A percentile compares a stretch with the other conserved stretches of the same genome.
These are phyloP conservation scores for Ranitomeya variabilis DNA, from an alignment of 2,113 vertebrate species.

Conservation along the genomic window DNA sequence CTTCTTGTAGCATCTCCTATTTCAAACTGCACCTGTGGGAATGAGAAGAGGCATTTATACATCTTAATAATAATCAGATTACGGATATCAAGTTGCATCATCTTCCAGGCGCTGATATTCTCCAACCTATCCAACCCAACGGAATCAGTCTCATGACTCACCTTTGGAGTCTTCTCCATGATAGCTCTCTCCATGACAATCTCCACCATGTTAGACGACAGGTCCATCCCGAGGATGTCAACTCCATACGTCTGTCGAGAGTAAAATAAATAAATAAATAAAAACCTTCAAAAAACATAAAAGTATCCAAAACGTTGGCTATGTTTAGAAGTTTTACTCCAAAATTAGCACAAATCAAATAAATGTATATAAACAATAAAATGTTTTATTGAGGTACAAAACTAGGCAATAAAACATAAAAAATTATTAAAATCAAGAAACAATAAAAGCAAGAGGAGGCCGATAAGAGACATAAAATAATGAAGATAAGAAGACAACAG, in stretches of 20 bases:
- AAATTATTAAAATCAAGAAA: no score
- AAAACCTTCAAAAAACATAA: no score
- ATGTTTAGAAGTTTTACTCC: no score
- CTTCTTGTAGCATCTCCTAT: conserved; percentile 80
- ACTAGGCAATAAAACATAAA: no score
- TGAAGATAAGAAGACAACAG: no score
- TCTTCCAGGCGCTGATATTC: background rate
- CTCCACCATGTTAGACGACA: conserved; percentile 83
- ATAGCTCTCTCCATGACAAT: conserved; percentile 77
- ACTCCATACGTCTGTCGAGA: conserved; percentile 73
- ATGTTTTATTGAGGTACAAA: no score
- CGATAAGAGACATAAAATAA: no score
- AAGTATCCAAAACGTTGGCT: no score
- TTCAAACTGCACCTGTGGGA: conserved; percentile 80
- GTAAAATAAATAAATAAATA: background rate
- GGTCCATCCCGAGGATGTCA: conserved; percentile 79
- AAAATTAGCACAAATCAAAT: no score
- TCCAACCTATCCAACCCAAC: background rate
- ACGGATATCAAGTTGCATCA: background rate
- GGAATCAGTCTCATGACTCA: conserved; percentile 56
- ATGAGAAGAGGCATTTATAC: background rate
- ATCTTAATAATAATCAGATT: background rate
- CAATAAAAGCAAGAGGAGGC: no score
- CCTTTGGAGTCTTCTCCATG: conserved; percentile 70
- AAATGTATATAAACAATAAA: no score